Evolutionary conservation across 2,113 vertebrate species (phyloP).

Genomic region (Speoplatyrhinus poulsoni): DNA sequence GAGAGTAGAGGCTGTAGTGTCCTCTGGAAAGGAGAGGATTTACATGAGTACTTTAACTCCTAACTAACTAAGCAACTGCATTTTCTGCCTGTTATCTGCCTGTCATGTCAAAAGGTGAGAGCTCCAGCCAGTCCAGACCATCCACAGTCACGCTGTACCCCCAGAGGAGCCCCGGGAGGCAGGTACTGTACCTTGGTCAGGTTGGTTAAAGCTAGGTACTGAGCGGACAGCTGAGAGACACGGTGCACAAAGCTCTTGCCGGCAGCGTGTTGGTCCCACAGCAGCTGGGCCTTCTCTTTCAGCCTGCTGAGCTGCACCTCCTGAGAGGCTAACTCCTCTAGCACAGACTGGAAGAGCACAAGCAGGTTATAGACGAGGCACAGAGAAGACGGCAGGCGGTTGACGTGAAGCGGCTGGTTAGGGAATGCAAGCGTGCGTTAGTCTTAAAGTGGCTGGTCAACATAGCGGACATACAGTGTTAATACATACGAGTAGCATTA

Average conservation of each 20-base stretch:
- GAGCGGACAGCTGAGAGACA: slow-evolving; percentile 95
- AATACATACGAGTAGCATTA: slow-evolving; percentile 4
- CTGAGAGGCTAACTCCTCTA: slow-evolving; percentile 93
- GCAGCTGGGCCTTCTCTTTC: slow-evolving; percentile 94
- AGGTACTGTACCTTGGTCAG: slow-evolving; percentile 90
- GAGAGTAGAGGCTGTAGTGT: neutral
- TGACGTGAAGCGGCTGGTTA: slow-evolving; percentile 43
- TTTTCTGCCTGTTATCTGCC: slow-evolving; percentile 24
- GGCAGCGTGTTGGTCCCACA: slow-evolving; percentile 92
- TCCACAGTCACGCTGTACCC: slow-evolving; percentile 82
- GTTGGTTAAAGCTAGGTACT: slow-evolving; percentile 95
- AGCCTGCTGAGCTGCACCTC: slow-evolving; percentile 92
- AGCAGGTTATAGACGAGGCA: slow-evolving; percentile 74
- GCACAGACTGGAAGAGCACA: slow-evolving; percentile 96
- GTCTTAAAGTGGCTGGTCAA: slow-evolving; percentile 11
- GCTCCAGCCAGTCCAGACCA: slow-evolving; percentile 68
- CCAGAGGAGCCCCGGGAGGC: slow-evolving; percentile 69
- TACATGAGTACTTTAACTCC: slow-evolving; percentile 14
- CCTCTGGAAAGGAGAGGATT: neutral
- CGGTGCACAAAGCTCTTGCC: slow-evolving; percentile 96
- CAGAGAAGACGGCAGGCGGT: slow-evolving; percentile 56
- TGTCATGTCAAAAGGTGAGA: slow-evolving; percentile 20
- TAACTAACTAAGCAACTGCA: slow-evolving; percentile 18
- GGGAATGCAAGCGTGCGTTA: slow-evolving; percentile 29
- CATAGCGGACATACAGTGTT: slow-evolving; percentile 12